A percentile compares a stretch with the other conserved stretches of the same genome.
Conservation (phyloP, 1,140 invertebrate genomes). For the Ctenoplectra terminalis region DNA sequence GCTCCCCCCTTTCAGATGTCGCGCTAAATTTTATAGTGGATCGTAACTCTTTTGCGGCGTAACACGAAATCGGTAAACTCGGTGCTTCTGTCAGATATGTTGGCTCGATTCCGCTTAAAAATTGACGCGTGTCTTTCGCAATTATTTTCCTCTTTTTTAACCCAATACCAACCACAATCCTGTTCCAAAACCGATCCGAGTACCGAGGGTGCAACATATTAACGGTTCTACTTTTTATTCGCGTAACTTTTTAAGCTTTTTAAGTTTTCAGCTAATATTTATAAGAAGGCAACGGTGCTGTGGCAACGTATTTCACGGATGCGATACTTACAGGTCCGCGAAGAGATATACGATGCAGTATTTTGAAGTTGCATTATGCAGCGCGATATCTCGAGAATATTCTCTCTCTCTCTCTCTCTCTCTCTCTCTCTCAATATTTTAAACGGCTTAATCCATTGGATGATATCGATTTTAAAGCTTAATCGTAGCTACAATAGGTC, state of each 20-base stretch:
- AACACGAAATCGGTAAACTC: not conserved
- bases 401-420: fast-evolving
- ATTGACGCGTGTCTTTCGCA: not conserved
- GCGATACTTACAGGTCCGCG: not conserved
- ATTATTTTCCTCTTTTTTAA: not conserved
- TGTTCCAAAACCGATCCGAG: no score
- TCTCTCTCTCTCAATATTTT: not conserved
- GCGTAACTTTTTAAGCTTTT: not conserved
- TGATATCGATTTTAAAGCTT: not conserved
- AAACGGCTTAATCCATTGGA: not conserved
- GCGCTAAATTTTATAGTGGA: not conserved
- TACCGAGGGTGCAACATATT: no score
- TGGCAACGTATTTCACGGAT: not conserved
- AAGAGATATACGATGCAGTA: not conserved
- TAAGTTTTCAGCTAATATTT: not conserved
- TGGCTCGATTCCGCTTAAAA: not conserved
- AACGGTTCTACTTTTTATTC: not conserved
- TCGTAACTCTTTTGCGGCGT: not conserved
- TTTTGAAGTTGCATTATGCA: not conserved
- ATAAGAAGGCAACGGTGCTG: not conserved
- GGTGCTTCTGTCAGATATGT: not conserved
- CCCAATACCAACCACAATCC: not conserved
- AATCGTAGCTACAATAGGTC: conserved; percentile 3
- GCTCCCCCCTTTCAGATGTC: not conserved
- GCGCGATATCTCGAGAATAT: not conserved